Percentiles rank a stretch among this genome's conserved stretches.
phyloP scores from a whole-genome alignment of 2,797 vertebrate genomes.

The Spheniscus humboldti region DNA sequence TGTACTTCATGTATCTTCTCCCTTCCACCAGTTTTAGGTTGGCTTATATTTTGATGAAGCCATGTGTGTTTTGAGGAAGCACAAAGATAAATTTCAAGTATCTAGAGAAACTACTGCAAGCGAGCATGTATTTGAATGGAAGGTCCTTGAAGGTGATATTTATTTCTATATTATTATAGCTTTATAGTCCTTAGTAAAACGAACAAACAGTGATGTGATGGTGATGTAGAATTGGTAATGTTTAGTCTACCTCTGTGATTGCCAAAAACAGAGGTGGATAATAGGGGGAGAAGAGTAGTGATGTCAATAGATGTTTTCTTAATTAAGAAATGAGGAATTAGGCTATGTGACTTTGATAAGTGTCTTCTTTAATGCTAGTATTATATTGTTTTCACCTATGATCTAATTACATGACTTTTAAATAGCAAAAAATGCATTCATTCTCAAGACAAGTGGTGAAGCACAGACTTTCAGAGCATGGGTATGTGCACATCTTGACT shows the following conservation, averaged over 20 bases:
- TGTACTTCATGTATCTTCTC: neutral
- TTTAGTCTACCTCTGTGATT: neutral
- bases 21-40: neutral
- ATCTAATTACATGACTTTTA: neutral
- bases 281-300: neutral
- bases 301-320: neutral
- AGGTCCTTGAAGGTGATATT: neutral
- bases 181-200: neutral
- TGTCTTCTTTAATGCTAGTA: neutral
- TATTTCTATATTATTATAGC: neutral
- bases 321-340: neutral
- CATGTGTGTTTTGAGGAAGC: neutral
- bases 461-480: neutral
- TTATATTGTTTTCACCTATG: neutral
- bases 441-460: neutral
- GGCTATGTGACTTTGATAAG: accelerated
- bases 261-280: neutral
- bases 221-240: neutral
- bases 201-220: neutral
- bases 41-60: neutral
- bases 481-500: neutral
- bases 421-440: neutral
- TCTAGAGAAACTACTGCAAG: neutral
- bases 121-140: neutral
- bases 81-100: neutral